Evolutionary conservation across 2,888 invertebrate species (phyloP), one percentile per base, ranked within the genome.

Genomic region (Hofmannophila pseudospretella): DNA sequence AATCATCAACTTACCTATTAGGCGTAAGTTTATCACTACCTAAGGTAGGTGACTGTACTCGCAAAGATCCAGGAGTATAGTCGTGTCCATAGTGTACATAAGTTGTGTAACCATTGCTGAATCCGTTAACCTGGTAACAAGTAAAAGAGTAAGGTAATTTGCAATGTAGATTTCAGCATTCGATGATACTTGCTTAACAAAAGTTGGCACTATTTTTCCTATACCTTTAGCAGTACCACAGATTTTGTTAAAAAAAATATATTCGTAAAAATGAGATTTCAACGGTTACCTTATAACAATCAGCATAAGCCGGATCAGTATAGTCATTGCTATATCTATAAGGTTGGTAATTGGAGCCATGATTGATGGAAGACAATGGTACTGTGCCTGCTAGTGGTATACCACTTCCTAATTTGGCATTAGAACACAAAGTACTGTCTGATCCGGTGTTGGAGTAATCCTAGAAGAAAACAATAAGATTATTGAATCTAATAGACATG

Each of bases 41-140:
- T n/a, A 74, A 44, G 25, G 89, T 76, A 1, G 90, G 89, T 1
- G 89, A 89, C 42, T 88, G 84, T 11, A 90, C 89, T 31, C 90
- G 79, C 7, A 89, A 71, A 34, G 92, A 90, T 3, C 96, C 95
- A 2, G 96, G 96, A 58, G 94, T 95, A 76, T 96, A 96, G 71
- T 96, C 96, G 20, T 95, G 90, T 4, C 93, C 91, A 68, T 95
- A 96, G 72, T 96, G 96, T 31, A 94, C 94, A 71, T 96, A 96
- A 0, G 95, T 95, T 44, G 94, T 93, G 72, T 95, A 96, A 14
- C 94, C 94, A 63, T 94, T 94, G 71, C 92, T 93, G 74, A 93
- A 94, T 58, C 94, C 93, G 38, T 94, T 94, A 43, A 93, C 92
- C 93, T 94, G 27, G 8, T 9, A 9, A 39, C 7, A 50, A 10